These are phyloP conservation scores for Protosalanx chinensis DNA, from an alignment of 2,797 vertebrate genomes.

Conservation along the genomic window DNA sequence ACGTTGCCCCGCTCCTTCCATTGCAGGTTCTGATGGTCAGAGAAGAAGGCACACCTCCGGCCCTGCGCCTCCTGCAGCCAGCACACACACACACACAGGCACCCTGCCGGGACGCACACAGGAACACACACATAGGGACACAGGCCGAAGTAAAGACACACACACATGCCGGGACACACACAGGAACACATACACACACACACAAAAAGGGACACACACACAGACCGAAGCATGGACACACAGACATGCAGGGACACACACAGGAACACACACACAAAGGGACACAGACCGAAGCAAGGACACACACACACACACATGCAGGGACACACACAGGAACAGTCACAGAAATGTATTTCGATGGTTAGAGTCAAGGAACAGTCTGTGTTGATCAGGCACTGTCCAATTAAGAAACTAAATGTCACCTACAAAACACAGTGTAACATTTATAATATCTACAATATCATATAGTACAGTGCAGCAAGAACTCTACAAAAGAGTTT, in stretches of 20 bases:
- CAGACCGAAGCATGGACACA: background rate
- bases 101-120: constrained; percentile 39
- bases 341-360: background rate
- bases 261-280: background rate
- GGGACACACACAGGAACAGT: background rate
- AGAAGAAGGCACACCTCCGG: too few species aligned
- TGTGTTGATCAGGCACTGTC: too few species aligned
- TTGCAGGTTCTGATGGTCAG: too few species aligned
- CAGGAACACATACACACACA: background rate
- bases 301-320: background rate
- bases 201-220: background rate
- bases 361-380: too few species aligned
- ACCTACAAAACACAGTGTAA: too few species aligned
- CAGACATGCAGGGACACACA: background rate
- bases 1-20: too few species aligned
- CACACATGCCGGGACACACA: background rate
- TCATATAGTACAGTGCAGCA: too few species aligned
- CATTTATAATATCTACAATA: too few species aligned
- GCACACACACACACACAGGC: constrained; percentile 25
- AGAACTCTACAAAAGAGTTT: too few species aligned
- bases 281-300: too few species aligned
- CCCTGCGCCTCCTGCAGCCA: too few species aligned
- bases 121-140: background rate
- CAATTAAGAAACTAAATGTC: too few species aligned
- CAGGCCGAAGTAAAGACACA: background rate